Evolutionary conservation across 2,113 vertebrate genomes (phyloP), one percentile per base, ranked within the genome.

Genomic region (Zonotrichia leucophrys): DNA sequence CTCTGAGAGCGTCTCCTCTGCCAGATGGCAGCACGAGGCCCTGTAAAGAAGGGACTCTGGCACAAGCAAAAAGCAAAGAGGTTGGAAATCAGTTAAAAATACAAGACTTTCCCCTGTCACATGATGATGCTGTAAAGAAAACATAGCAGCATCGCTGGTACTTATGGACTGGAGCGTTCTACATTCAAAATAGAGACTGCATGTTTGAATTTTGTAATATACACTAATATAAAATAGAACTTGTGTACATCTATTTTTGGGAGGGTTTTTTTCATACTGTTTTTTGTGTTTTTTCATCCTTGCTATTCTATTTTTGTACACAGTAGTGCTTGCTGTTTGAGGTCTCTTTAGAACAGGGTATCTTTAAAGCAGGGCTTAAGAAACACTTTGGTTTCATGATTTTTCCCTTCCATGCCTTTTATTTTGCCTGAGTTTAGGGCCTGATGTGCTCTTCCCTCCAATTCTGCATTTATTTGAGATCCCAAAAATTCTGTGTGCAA

Each of bases 71-170:
- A 83, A 91, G 84, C 92, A 91, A 72, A 91, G 95, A 97, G 91
- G 49, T 55, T 89, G 86, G 82, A 83, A 96, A 96, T 55, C 97
- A 97, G 73, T 94, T 83, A 58, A 97, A 96, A 96, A 93, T 87
- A 92, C 95, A 96, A 83, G 98, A 98, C 75, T 96, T 97, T 60
- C 96, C 94, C 74, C 59, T 95, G 46, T 95, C 97, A 88, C 98
- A 97, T 39, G 98, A 97, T 87, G 98, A 98, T 98, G 94, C 96
- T 94, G 89, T 92, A 82, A 98, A 97, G 97, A 98, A 98, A 97
- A 98, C 98, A 98, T 99, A 99, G 98, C 98, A 98, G 94, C 96
- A 85, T 95, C 68, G n/a, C 96, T 85, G 67, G 84, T 73, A 80
- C 79, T 49, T 10, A 4, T 59, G 89, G 95, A 95, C 95, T 90